A percentile compares a stretch with the other conserved stretches of the same genome.
phyloP scores from a whole-genome alignment of 2,888 invertebrate genomes.

The Phengaris alcon region DNA sequence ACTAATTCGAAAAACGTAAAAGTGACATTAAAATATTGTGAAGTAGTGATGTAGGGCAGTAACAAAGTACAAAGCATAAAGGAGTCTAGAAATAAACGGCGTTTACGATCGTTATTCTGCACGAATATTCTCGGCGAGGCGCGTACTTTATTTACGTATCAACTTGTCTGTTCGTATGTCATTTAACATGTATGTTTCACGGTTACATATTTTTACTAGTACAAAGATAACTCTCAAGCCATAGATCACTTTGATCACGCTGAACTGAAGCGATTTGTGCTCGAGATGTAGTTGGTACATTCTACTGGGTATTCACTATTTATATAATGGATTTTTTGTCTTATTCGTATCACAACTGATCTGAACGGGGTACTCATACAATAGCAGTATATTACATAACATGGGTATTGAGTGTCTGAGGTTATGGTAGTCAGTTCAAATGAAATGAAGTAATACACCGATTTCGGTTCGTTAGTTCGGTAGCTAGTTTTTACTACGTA shows the following conservation, averaged over 20 bases:
- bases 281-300: no score
- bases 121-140: background rate
- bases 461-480: no score
- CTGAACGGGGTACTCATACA: background rate
- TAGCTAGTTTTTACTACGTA: no score
- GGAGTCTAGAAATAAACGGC: background rate
- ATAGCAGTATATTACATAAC: no score
- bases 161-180: background rate
- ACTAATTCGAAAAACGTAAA: background rate
- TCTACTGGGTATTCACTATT: no score
- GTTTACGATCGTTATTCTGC: conserved; percentile 11
- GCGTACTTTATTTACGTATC: conserved; percentile 8
- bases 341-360: background rate
- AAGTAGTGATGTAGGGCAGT: conserved; percentile 1
- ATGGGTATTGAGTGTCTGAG: no score
- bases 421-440: no score
- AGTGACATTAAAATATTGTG: background rate
- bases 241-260: no score
- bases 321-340: no score
- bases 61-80: background rate
- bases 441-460: no score
- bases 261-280: no score
- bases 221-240: no score
- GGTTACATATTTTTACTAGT: background rate
- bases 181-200: background rate